Percentiles rank a stretch among this genome's conserved stretches.
These are phyloP conservation scores for Cephus cinctus DNA, from an alignment of 1,140 invertebrate genomes.

Conservation along the genomic window DNA sequence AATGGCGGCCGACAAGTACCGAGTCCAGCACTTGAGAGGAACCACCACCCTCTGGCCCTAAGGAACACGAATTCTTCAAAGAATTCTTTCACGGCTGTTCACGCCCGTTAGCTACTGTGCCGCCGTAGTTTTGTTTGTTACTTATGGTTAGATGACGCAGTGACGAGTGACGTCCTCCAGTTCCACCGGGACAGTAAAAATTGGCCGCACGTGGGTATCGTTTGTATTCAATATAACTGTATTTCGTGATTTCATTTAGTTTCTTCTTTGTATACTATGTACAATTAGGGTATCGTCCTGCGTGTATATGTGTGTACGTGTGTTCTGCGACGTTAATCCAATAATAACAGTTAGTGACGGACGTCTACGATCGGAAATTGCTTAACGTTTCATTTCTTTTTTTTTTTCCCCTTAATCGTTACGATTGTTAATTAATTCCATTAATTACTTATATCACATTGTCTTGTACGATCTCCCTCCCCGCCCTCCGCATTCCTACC, in stretches of 20 bases:
- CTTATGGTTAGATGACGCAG: no score
- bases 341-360: slow-evolving; percentile 42
- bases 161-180: not conserved
- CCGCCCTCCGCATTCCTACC: slow-evolving; percentile 25
- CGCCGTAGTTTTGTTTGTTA: no score
- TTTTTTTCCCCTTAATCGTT: slow-evolving; percentile 37
- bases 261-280: slow-evolving; percentile 44
- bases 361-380: slow-evolving; percentile 46
- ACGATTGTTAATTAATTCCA: slow-evolving; percentile 50
- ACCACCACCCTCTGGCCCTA: no score
- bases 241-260: slow-evolving; percentile 26
- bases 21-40: no score
- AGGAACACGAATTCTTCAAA: no score
- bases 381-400: slow-evolving; percentile 33
- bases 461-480: slow-evolving; percentile 39
- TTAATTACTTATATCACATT: slow-evolving; percentile 57
- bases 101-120: no score
- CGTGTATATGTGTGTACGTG: not conserved
- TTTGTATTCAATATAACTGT: slow-evolving; percentile 39
- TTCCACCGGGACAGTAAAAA: slow-evolving; percentile 17
- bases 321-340: slow-evolving; percentile 37
- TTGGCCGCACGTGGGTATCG: slow-evolving; percentile 29
- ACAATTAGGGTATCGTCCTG: slow-evolving; percentile 38
- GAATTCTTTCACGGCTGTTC: no score
- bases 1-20: no score